Evolutionary conservation across 2,113 vertebrate genomes (phyloP).

Genomic region (Theristicus caerulescens): DNA sequence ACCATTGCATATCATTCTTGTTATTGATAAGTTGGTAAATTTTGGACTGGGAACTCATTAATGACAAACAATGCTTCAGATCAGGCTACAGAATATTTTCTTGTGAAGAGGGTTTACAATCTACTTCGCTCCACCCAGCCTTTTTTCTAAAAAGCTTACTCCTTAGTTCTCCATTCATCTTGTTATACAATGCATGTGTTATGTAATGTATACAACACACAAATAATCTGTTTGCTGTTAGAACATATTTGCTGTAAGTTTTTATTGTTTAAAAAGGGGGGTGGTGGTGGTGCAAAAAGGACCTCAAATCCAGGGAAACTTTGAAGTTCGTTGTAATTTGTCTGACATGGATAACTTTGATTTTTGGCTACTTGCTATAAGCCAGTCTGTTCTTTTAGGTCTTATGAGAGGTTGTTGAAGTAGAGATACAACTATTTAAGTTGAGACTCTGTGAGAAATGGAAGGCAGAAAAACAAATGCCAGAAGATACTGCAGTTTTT

Average conservation of each 20-base stretch:
- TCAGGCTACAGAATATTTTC: not conserved
- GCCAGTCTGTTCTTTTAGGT: not conserved
- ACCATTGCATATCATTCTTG: not conserved
- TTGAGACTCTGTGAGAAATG: not conserved
- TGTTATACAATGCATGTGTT: not conserved
- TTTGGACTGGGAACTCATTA: not conserved
- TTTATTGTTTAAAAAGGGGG: not conserved
- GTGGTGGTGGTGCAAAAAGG: not conserved
- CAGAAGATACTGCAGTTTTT: not conserved
- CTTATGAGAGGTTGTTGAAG: not conserved
- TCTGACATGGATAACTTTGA: not conserved
- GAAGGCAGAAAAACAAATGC: not conserved
- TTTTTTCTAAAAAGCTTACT: not conserved
- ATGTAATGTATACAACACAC: accelerated
- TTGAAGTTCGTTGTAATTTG: not conserved
- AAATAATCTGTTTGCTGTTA: not conserved
- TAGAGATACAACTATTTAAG: not conserved
- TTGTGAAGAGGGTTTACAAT: not conserved
- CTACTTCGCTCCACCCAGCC: not conserved
- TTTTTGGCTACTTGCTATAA: not conserved
- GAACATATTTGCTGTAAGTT: not conserved
- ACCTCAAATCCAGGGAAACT: not conserved
- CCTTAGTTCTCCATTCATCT: not conserved
- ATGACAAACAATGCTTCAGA: not conserved
- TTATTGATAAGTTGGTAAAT: not conserved